Base-by-base conservation (phyloP, 2,797 vertebrate genomes). In the Scleropages formosus region DNA sequence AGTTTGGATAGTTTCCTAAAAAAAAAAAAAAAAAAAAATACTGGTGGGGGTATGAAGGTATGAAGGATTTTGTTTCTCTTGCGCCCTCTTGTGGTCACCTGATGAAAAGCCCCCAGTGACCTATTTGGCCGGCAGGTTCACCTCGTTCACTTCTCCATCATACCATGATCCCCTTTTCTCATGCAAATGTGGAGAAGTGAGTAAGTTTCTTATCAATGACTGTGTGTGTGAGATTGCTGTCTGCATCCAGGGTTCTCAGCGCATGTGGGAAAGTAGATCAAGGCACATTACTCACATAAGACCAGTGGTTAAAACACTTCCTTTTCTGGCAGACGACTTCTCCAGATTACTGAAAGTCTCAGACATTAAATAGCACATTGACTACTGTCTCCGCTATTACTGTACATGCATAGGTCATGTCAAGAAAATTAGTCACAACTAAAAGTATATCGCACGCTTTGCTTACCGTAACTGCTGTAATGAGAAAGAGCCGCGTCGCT, bases 1-100 rank as follows among this genome's bases (percentile, higher is more conserved):
- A n/a, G n/a, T 39, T 39, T 31, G 31, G 31, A 31, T 39, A 39
- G 31, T 6, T 39, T 39, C 31, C 31, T n/a, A n/a, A n/a, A n/a
- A n/a, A n/a, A n/a, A n/a, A n/a, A n/a, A n/a, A n/a, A n/a, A n/a
- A n/a, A n/a, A n/a, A n/a, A n/a, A n/a, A n/a, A n/a, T n/a, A n/a
- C n/a, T n/a, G n/a, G n/a, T n/a, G 2, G 31, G 31, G 31, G 31
- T 6, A n/a, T n/a, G 31, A 31, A 31, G 31, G 31, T 39, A 39
- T 39, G 39, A 39, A 39, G 6, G 31, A 39, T 6, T 4, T 49
- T 51, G 49, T 16, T 63, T 3, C 13, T 12, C 20, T 73, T 64
- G 80, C 84, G 76, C 83, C 84, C 84, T 82, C 87, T 70, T 78
- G 81, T 85, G 87, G 81, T 75, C 44, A 13, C 22, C 59, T 4